Evolutionary conservation across 92 coral and sea anemone species (phyloP).

Genomic region (Phenganax subtilis): DNA sequence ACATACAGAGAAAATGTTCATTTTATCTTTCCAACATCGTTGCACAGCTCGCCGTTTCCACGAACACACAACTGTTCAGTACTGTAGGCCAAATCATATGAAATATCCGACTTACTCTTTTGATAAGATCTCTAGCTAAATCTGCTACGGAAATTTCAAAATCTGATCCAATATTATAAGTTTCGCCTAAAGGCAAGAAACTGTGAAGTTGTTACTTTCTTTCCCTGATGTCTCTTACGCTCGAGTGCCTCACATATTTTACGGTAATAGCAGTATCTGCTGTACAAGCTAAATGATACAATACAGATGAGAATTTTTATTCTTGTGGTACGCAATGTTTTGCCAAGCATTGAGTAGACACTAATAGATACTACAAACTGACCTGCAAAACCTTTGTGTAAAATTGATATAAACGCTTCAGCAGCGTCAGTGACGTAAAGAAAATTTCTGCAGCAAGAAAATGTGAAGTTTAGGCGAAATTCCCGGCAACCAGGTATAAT

Average conservation of each 20-base stretch:
- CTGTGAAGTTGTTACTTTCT: neutral
- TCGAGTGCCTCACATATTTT: too few species aligned
- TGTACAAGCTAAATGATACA: too few species aligned
- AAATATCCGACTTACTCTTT: slow-evolving; percentile 15
- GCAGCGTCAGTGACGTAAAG: slow-evolving; percentile 58
- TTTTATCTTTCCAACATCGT: neutral
- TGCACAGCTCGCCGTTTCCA: too few species aligned
- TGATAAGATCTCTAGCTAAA: slow-evolving; percentile 47
- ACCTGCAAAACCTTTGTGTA: slow-evolving; percentile 56
- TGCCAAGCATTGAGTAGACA: too few species aligned
- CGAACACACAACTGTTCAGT: too few species aligned
- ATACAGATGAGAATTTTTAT: too few species aligned
- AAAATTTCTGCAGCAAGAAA: slow-evolving; percentile 47
- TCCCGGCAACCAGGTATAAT: neutral
- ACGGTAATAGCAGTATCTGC: too few species aligned
- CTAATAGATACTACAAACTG: neutral
- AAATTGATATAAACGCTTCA: slow-evolving; percentile 52
- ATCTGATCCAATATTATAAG: slow-evolving; percentile 57
- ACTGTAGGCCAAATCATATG: neutral
- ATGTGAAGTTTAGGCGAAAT: neutral
- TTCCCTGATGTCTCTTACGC: too few species aligned
- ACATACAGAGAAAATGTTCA: neutral
- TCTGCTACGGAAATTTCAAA: slow-evolving; percentile 49
- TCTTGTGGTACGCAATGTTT: too few species aligned
- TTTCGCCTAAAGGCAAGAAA: slow-evolving; percentile 43